phyloP scores from a whole-genome alignment of 2,888 invertebrate genomes.

The Drosophila longiperda region DNA sequence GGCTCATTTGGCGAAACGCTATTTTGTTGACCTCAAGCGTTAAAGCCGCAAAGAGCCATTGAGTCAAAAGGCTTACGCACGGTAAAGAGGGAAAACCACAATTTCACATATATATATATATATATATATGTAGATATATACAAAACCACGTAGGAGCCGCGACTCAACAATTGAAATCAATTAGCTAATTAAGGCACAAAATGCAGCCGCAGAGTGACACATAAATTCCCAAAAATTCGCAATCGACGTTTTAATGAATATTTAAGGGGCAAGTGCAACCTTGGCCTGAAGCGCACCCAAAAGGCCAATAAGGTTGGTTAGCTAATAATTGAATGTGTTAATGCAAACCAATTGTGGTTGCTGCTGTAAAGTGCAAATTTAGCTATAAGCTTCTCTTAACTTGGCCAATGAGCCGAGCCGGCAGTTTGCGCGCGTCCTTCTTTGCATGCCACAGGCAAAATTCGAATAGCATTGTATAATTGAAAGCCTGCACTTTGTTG shows the following conservation, averaged over 20 bases:
- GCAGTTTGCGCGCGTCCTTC: conserved; percentile 30
- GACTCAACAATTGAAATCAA: conserved; percentile 64
- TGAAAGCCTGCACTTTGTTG: conserved; percentile 42
- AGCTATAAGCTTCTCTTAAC: conserved; percentile 40
- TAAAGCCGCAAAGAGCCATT: conserved; percentile 49
- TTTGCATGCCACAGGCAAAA: conserved; percentile 41
- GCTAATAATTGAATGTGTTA: conserved; percentile 37
- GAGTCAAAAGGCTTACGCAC: conserved; percentile 40
- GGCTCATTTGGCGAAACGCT: background rate
- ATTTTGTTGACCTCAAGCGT: conserved; percentile 28
- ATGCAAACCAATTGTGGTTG: conserved; percentile 26
- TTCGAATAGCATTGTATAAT: conserved; percentile 46
- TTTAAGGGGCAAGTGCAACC: conserved; percentile 2
- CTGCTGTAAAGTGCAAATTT: conserved; percentile 44
- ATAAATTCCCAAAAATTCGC: conserved; percentile 1
- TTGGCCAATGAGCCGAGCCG: conserved; percentile 51
- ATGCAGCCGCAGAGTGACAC: conserved; percentile 50
- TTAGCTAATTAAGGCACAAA: conserved; percentile 74
- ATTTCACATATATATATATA: conserved; percentile 35
- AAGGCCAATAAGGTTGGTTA: conserved; percentile 2
- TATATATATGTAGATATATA: background rate
- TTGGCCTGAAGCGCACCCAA: conserved; percentile 3
- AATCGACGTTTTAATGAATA: background rate
- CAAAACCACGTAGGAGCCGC: conserved; percentile 7
- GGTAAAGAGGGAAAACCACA: conserved; percentile 50